These are phyloP conservation scores for Heliconius hortense DNA, from an alignment of 2,888 invertebrate species.

Conservation along the genomic window DNA sequence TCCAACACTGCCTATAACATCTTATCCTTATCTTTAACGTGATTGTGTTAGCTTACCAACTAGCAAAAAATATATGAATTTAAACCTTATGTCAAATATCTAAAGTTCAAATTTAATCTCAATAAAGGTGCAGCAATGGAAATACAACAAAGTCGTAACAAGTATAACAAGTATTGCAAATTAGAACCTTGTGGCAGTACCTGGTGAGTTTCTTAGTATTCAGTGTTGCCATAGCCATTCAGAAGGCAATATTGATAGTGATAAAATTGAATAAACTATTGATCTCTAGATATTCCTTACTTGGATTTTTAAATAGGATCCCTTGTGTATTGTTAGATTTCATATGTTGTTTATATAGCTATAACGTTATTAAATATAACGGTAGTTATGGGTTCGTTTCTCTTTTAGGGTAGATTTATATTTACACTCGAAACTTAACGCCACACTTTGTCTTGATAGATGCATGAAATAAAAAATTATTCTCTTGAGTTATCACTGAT, in stretches of 20 bases:
- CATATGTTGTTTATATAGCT: neutral
- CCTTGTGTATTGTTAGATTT: neutral
- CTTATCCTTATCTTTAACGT: constrained; percentile 54
- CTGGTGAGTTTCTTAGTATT: constrained; percentile 60
- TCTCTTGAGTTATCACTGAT: no score
- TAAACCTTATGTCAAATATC: constrained; percentile 17
- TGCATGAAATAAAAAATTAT: no score
- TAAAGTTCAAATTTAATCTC: constrained; percentile 39
- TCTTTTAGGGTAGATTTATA: neutral
- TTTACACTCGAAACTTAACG: no score
- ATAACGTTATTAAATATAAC: neutral
- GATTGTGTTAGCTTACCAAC: constrained; percentile 62
- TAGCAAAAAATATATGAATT: constrained; percentile 28
- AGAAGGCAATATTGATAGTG: constrained; percentile 61
- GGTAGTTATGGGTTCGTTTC: neutral
- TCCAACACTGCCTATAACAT: constrained; percentile 59
- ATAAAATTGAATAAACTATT: constrained; percentile 62
- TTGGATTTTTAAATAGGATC: constrained; percentile 44
- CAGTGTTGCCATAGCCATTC: constrained; percentile 60
- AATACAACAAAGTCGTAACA: constrained; percentile 54
- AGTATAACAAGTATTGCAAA: constrained; percentile 54
- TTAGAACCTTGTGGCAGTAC: constrained; percentile 61
- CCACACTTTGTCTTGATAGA: no score
- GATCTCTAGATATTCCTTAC: constrained; percentile 57
- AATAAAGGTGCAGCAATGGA: constrained; percentile 20